phyloP scores from a whole-genome alignment of 2,888 invertebrate species.

The Dryococelus australis region DNA sequence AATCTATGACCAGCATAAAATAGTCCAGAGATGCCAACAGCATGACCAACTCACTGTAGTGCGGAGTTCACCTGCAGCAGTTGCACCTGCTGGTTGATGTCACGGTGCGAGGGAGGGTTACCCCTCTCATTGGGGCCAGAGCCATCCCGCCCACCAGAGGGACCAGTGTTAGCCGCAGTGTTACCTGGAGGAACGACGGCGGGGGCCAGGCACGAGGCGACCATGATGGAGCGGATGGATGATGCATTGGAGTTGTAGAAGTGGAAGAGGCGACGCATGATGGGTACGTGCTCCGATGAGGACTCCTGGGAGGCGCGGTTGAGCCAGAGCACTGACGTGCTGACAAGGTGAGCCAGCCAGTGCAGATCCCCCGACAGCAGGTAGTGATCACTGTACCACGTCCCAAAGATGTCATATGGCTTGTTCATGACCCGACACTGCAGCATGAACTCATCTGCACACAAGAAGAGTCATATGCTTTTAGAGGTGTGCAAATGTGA shows the following conservation, averaged over 20 bases:
- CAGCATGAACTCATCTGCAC: conserved; percentile 70
- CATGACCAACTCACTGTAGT: not conserved
- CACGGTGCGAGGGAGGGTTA: conserved; percentile 64
- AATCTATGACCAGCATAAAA: no score
- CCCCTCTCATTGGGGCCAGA: conserved; percentile 53
- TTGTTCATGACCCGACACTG: conserved; percentile 80
- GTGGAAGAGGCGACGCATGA: conserved; percentile 70
- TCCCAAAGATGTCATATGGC: conserved; percentile 87
- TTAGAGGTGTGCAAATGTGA: not conserved
- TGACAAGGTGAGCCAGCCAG: conserved; percentile 78
- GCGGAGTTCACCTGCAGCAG: not conserved
- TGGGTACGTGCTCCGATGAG: conserved; percentile 79
- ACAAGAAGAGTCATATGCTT: not conserved
- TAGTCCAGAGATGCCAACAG: no score
- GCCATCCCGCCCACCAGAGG: conserved; percentile 19
- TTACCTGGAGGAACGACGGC: conserved; percentile 45
- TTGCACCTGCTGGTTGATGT: conserved; percentile 54
- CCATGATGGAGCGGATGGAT: conserved; percentile 78
- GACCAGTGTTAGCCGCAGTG: not conserved
- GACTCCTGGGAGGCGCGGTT: conserved; percentile 80
- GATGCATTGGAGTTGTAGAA: conserved; percentile 84
- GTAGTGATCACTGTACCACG: conserved; percentile 86
- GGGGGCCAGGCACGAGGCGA: conserved; percentile 72
- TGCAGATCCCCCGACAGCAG: conserved; percentile 82
- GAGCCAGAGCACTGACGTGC: conserved; percentile 78